Evolutionary conservation across 2,113 vertebrate species (phyloP), one percentile per base, ranked within the genome.

Genomic region (Pseudolaguvia tuberculata): DNA sequence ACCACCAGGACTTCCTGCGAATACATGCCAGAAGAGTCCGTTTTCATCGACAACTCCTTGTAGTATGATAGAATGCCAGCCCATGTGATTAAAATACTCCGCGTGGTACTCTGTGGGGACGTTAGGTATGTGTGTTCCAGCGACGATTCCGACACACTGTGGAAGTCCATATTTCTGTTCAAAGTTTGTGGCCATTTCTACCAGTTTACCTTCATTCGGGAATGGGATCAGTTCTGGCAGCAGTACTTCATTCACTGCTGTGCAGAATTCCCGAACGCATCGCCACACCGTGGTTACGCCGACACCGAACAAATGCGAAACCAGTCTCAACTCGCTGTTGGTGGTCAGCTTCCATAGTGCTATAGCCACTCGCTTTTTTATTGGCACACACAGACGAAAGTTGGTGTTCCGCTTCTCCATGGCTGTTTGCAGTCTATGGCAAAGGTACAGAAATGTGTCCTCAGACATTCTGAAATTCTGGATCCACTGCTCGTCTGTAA

Each of bases 331-430:
- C 23, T 67, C 63, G 4, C 63, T 67, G 63, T 67, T 67, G 63
- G 63, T 67, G 9, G 63, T 50, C 63, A 67, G 63, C 63, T 67
- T 67, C 63, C 63, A 67, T 0, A 67, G 23, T 12, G 63, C 63
- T 29, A 67, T 67, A 18, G 63, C 63, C 18, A 67, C 63, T 4
- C 63, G 45, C 20, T 67, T 67, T 20, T 67, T 67, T 17, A 67
- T 67, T 3, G 63, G 63, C 15, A 67, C 63, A 2, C 63, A 67
- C 9, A 67, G 23, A 29, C 63, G 63, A 20, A 67, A 67, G 45
- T 67, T 67, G 23, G 63, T 67, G 63, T 67, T 47, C 45, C 63
- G 63, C 23, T 67, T 67, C 45, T 67, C 63, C 63, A 67, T 50
- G 1, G 17, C 17, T 20, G 63, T 13, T 27, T 45, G 63, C 17